A percentile compares a stretch with the other conserved stretches of the same genome.
These are phyloP conservation scores for Diadegma fenestrale DNA, from an alignment of 2,888 invertebrate genomes.

Conservation along the genomic window DNA sequence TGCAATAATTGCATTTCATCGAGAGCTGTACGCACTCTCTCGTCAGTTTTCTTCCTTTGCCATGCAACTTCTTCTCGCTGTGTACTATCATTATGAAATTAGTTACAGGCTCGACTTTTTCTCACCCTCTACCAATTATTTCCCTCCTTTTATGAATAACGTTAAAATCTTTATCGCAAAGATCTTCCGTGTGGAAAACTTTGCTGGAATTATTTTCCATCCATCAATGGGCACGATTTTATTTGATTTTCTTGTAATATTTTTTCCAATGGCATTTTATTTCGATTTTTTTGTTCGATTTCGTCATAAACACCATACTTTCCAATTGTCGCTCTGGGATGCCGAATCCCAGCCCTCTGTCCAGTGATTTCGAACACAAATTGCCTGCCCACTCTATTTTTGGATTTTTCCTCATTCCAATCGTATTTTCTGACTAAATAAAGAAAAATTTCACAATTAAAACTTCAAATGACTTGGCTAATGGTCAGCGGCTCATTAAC, in stretches of 20 bases:
- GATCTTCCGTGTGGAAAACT: slow-evolving; percentile 5
- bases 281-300: not conserved
- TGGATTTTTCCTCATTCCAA: not conserved
- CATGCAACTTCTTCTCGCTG: slow-evolving; percentile 29
- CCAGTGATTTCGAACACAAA: not conserved
- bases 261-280: not conserved
- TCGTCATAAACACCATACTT: not conserved
- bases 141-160: slow-evolving; percentile 8
- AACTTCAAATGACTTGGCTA: not conserved
- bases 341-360: too few species aligned
- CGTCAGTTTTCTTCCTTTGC: slow-evolving; percentile 18
- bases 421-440: not conserved
- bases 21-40: slow-evolving; percentile 22
- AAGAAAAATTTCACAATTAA: not conserved
- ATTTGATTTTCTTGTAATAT: not conserved
- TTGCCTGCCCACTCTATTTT: not conserved
- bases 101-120: slow-evolving; percentile 23
- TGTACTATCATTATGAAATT: slow-evolving; percentile 51
- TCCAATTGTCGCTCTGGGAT: not conserved
- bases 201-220: not conserved
- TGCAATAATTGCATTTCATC: slow-evolving; percentile 60
- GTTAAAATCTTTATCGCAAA: slow-evolving; percentile 1
- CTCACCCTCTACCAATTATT: slow-evolving; percentile 20
- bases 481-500: not conserved
- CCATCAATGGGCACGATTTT: not conserved